Base-by-base conservation (phyloP, 2,113 vertebrate genomes). In the Siniperca knerii region DNA sequence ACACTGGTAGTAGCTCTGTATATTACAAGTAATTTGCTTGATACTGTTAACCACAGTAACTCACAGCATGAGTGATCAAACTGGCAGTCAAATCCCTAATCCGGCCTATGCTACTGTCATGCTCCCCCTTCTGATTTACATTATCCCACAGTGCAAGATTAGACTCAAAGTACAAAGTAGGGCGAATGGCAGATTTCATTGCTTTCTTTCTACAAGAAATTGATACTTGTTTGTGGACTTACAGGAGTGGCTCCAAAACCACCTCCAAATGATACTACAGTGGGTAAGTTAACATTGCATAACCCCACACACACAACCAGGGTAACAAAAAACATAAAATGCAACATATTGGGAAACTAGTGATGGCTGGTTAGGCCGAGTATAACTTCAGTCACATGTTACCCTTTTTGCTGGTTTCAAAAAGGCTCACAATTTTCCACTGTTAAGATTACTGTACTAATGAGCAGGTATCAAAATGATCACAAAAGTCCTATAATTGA, bases 241-340 rank as follows among this genome's bases (percentile, higher is more conserved):
- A 42, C 86, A 99, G 98, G 98, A 79, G 79, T 93, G 79, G 96
- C 77, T 46, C 93, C 96, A 81, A 96, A 95, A 0, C 89, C 94
- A 65, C 95, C 96, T 87, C 96, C 97, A 65, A 97, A 96, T 85
- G 89, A 94, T 70, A 94, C 96, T 61, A 20, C 7, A 8, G 55
- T 77, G 0, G 90, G 98, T 98, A 95, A 89, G 96, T 94, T 37
- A 21, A 84, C 4, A 46, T 7, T 54, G 15, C 12, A 9, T 16
- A 33, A 44, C 23, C 55, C 33, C 9, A 54, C 4, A 25, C 3
- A 57, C 42, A 35, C 16, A 16, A 9, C 44, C 0, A 54, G 0
- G 20, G 33, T 50, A 7, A 58, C 0, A 4, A 48, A 57, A 29
- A 33, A 54, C 15, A 33, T 16, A 15, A 40, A 44, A 46, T 57